Conservation (phyloP, 2,797 vertebrate species). For the Lagodon rhomboides region DNA sequence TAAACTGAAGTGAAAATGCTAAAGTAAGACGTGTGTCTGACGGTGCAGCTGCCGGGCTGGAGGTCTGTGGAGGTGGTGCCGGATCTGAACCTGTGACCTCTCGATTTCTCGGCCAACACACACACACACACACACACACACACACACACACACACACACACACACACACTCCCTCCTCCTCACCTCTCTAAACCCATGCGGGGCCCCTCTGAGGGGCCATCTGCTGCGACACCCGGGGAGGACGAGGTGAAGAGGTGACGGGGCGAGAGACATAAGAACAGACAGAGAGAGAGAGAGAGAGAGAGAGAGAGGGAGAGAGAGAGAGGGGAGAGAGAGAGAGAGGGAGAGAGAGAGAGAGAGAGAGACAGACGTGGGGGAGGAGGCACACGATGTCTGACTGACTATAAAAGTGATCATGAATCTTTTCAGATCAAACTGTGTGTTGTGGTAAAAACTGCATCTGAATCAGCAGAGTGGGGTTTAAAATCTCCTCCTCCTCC, state of each 20-base stretch:
- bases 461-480: constrained; percentile 9
- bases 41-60: neutral
- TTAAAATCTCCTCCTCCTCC: neutral
- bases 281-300: neutral
- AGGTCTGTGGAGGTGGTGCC: neutral
- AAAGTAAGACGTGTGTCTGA: too few species aligned
- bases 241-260: constrained; percentile 21
- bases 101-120: neutral
- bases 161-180: constrained; percentile 10
- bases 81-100: constrained; percentile 41
- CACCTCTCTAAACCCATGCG: constrained; percentile 20
- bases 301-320: neutral
- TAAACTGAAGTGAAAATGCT: too few species aligned
- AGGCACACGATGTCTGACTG: neutral
- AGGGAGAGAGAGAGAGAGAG: neutral
- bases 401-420: neutral
- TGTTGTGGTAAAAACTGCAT: neutral
- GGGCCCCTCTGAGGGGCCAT: constrained; percentile 39
- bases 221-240: constrained; percentile 15
- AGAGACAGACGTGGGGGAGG: neutral
- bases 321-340: neutral
- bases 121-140: constrained; percentile 23
- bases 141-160: constrained; percentile 22
- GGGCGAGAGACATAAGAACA: neutral
- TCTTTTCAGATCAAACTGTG: neutral